Base-by-base conservation (phyloP, 1,140 invertebrate genomes). In the silkworm (Bombyx mori) region DNA sequence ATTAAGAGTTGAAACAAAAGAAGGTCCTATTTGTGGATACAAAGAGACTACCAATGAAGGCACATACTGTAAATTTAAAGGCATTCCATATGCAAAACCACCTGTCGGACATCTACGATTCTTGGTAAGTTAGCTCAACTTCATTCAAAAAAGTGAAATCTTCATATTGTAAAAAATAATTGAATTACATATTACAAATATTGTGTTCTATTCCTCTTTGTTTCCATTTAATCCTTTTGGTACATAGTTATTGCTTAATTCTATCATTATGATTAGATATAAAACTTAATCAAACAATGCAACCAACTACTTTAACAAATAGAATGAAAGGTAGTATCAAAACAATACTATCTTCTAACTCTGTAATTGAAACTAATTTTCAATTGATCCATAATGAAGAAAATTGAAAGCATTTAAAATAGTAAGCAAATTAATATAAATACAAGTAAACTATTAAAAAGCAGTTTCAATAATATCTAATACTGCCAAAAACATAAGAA, bases 51-150 rank as follows among this genome's bases (percentile, higher is more conserved):
- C 22, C 4, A 65, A 73, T 50, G 60, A 72, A 26, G 63, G 66
- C 46, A 71, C 63, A 47, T 78, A 66, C 46, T 90, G 88, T 52
- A 89, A 86, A 65, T 92, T 92, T 63, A 89, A 90, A 54, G 89
- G 89, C 10, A 91, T 92, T 62, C 92, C 92, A 1, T 92, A 90
- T 66, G 91, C 91, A 0, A 87, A 89, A 60, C 88, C 91, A 53
- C 91, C 90, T 50, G 52, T 91, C 10, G 90, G 89, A 10, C 54
- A 69, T 2, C 68, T 91, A 42, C 87, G 91, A 65, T 92, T 92
- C 66, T 67, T 86, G 69, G 91, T 91, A 75, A 77, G 73, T 62
- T 52, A 35, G 26, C 26, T 35, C 26, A 35, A 12, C 45, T 46
- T 46, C n/a, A 46, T 8, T 46, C 6, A 46, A 46, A 46, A 46